phyloP scores from a whole-genome alignment of 2,797 vertebrate genomes.

The Cirrhinus molitorella region DNA sequence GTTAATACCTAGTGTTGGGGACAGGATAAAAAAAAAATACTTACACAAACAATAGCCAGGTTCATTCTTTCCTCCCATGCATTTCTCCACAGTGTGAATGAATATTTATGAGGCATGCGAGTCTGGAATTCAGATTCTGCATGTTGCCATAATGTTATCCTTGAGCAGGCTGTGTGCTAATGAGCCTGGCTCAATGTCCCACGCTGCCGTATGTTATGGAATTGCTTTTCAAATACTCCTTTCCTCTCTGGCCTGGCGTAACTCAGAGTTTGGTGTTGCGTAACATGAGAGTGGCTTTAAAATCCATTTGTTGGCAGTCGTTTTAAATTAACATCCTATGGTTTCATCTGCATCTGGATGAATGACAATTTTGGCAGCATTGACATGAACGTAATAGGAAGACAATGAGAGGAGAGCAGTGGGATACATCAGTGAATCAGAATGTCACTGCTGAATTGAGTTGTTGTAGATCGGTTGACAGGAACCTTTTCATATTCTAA shows the following conservation, averaged over 20 bases:
- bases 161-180: slow-evolving; percentile 46
- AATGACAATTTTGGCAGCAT: not conserved
- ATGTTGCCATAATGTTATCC: slow-evolving; percentile 42
- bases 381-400: not conserved
- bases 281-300: slow-evolving; percentile 14
- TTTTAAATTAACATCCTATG: slow-evolving; percentile 31
- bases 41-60: slow-evolving; percentile 38
- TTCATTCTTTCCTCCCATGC: slow-evolving; percentile 18
- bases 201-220: slow-evolving; percentile 29
- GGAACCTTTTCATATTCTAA: not conserved
- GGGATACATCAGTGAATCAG: not conserved
- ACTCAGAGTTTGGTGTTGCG: not conserved
- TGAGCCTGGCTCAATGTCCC: slow-evolving; percentile 43
- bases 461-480: slow-evolving; percentile 15
- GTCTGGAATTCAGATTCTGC: slow-evolving; percentile 28
- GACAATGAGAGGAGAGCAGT: not conserved
- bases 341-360: not conserved
- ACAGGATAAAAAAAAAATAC: not conserved
- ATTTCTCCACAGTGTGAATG: slow-evolving; percentile 32
- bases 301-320: slow-evolving; percentile 7
- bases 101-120: slow-evolving; percentile 37
- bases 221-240: slow-evolving; percentile 44
- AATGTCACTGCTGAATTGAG: not conserved
- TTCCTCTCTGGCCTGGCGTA: slow-evolving; percentile 7
- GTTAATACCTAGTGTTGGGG: slow-evolving; percentile 6